These are phyloP conservation scores for Ceratitis capitata DNA, from an alignment of 1,140 invertebrate species.

Conservation along the genomic window DNA sequence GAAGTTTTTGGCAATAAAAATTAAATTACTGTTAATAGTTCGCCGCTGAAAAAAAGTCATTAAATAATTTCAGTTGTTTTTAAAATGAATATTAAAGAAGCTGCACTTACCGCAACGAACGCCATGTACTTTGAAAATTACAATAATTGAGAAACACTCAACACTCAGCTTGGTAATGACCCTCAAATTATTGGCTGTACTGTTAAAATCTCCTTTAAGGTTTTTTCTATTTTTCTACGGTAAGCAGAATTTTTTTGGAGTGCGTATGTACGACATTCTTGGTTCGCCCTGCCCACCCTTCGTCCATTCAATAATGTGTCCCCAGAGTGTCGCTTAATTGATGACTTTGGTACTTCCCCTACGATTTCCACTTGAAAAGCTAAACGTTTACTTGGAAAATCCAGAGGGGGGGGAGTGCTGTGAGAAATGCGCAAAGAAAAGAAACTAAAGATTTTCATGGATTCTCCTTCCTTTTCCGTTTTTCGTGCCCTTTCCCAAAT, in stretches of 20 bases:
- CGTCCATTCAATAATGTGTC: not conserved
- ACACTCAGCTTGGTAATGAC: not conserved
- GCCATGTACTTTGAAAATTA: not conserved
- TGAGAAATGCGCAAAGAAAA: not conserved
- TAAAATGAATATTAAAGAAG: not conserved
- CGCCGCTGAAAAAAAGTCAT: not conserved
- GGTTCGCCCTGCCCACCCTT: not conserved
- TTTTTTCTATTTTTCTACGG: not conserved
- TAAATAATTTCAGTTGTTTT: not conserved
- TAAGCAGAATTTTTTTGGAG: not conserved
- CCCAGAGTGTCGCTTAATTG: slow-evolving; percentile 2
- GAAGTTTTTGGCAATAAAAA: too few relatives aligned
- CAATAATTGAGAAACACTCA: slow-evolving; percentile 17
- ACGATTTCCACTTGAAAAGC: not conserved
- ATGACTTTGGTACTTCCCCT: slow-evolving; percentile 10
- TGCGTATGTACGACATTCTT: not conserved
- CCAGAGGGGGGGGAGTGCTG: not conserved
- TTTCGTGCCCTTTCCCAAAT: not conserved
- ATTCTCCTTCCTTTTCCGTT: not conserved
- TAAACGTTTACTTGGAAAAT: not conserved
- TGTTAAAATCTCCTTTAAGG: not conserved
- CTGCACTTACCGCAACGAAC: not conserved
- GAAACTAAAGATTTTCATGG: not conserved
- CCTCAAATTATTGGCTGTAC: not conserved
- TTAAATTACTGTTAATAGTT: not conserved